Percentiles rank a stretch among this genome's conserved stretches.
These are phyloP conservation scores for Coelopa pilipes DNA, from an alignment of 2,888 invertebrate genomes.

Conservation along the genomic window DNA sequence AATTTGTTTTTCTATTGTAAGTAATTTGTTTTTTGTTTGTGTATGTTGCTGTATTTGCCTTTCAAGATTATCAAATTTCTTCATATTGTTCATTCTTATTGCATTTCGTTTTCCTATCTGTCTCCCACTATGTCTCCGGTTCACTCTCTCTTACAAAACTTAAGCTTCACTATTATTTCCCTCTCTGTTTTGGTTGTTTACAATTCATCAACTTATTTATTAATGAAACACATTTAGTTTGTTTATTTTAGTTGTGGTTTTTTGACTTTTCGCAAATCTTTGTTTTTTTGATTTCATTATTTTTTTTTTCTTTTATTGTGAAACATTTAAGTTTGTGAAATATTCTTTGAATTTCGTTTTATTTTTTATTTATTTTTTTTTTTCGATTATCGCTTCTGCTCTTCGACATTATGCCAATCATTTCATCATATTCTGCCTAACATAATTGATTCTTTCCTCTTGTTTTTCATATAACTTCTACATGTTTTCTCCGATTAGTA, in stretches of 20 bases:
- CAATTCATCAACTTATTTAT: no score
- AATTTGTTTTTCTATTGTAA: neutral
- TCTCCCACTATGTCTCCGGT: neutral
- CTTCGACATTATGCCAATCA: neutral
- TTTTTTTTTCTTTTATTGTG: neutral
- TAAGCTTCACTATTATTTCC: neutral
- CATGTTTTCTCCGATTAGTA: no score
- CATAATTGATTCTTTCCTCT: no score
- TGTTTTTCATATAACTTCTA: no score
- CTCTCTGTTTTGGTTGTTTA: neutral
- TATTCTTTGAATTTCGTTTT: neutral
- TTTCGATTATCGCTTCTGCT: neutral
- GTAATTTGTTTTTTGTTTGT: neutral
- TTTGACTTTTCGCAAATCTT: neutral
- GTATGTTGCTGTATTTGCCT: neutral
- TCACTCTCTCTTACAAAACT: neutral
- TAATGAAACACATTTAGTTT: conserved; percentile 9
- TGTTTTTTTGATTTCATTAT: neutral
- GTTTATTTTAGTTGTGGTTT: no score
- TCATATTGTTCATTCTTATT: conserved; percentile 22
- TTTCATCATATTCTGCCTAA: no score
- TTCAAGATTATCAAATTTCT: conserved; percentile 10
- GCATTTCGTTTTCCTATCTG: neutral
- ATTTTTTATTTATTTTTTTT: neutral
- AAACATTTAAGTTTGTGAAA: neutral